Base-by-base conservation (phyloP, 2,888 invertebrate genomes). In the Netelia inedita region DNA sequence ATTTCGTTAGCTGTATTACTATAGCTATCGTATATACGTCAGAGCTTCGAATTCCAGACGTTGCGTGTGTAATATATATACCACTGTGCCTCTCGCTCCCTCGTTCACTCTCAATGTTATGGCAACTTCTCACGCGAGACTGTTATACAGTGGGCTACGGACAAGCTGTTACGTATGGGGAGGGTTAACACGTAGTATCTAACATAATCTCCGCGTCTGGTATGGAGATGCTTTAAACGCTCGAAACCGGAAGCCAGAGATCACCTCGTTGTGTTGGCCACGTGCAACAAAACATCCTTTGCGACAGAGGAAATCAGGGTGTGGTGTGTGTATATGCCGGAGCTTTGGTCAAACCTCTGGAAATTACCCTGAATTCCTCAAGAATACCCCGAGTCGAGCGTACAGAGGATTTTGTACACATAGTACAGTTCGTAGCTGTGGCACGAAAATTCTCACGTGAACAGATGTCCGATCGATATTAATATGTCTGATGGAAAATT, bases 101-200 rank as follows among this genome's bases (percentile, higher is more conserved):
- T 88, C 87, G 89, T 89, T 89, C 88, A 87, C 86, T 87, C 80
- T 87, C 85, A 79, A 76, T 83, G 82, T 88, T 89, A 89, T 85
- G 84, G 80, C 73, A 73, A 78, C 73, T 87, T 86, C 85, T 86
- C 90, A 90, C 90, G 90, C 89, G 85, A 90, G 53, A 82, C 55
- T 53, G 57, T 74, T 16, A 53, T 43, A 57, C 68, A 76, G 71
- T 8, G 35, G 71, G 69, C 83, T 57, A 53, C 53, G 35, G 43
- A 41, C 21, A 53, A 69, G 74, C 63, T 43, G 69, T 11, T 59
- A 76, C 55, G 50, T 55, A 63, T 46, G 69, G 59, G 63, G n/a
- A n/a, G 59, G 28, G 11, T 68, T 65, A 11, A 43, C 23, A 46
- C 46, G 28, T 35, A 41, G 21, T 59, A 11, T 6, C 19, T 8